phyloP scores from a whole-genome alignment of 2,888 invertebrate genomes.

The Scelioninae gen. 1 region DNA sequence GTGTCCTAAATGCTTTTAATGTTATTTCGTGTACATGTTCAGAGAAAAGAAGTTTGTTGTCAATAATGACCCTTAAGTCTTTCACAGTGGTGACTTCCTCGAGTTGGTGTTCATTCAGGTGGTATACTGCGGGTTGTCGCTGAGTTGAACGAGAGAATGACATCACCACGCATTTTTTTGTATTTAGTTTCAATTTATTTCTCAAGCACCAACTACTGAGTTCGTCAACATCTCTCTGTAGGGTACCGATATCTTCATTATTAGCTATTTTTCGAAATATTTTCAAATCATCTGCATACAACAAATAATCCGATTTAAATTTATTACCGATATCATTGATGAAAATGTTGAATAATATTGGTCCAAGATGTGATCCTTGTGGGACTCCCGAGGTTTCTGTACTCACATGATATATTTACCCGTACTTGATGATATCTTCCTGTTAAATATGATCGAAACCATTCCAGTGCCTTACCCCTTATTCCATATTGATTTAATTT shows the following conservation, averaged over 20 bases:
- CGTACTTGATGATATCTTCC: slow-evolving; percentile 1
- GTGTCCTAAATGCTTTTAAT: too few species aligned
- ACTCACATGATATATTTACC: not conserved
- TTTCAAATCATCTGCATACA: slow-evolving; percentile 19
- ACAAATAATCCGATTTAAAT: slow-evolving; percentile 8
- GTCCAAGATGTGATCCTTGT: slow-evolving; percentile 8
- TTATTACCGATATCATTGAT: slow-evolving; percentile 12
- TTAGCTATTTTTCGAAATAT: slow-evolving; percentile 9
- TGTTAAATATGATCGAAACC: slow-evolving; percentile 18
- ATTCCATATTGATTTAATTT: slow-evolving; percentile 2
- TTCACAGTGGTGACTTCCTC: too few species aligned
- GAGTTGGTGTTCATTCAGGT: too few species aligned
- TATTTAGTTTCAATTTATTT: too few species aligned
- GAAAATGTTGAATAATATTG: slow-evolving; percentile 16
- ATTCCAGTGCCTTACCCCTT: slow-evolving; percentile 3
- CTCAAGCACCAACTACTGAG: slow-evolving; percentile 16
- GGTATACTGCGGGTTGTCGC: too few species aligned
- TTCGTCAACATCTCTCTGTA: not conserved
- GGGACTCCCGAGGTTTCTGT: too few species aligned
- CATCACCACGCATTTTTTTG: too few species aligned
- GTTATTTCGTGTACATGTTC: too few species aligned
- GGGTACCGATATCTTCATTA: not conserved
- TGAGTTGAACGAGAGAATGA: too few species aligned
- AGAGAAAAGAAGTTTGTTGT: too few species aligned
- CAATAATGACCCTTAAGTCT: too few species aligned